Conservation (phyloP, 2,888 invertebrate species). For the Aricia artaxerxes region DNA sequence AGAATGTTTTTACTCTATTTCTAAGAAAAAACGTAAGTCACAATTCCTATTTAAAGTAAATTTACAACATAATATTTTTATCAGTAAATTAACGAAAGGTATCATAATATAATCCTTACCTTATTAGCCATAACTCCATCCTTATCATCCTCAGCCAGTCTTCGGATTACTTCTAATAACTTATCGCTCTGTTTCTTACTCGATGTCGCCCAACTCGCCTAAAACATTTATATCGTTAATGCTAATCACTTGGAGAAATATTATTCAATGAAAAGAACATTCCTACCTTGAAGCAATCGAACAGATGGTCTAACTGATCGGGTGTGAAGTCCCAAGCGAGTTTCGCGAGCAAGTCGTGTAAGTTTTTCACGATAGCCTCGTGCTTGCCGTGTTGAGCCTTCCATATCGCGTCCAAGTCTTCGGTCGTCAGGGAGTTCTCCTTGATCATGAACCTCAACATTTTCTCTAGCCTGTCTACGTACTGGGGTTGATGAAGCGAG, state of each 20-base stretch:
- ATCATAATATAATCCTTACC: constrained; percentile 64
- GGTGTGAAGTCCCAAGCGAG: constrained; percentile 99
- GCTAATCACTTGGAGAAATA: neutral
- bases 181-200: constrained; percentile 98
- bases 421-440: constrained; percentile 91
- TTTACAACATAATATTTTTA: constrained; percentile 18
- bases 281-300: constrained; percentile 95
- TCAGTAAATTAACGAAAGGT: neutral
- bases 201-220: constrained; percentile 96
- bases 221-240: constrained; percentile 43
- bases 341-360: constrained; percentile 97
- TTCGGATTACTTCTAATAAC: constrained; percentile 94
- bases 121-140: constrained; percentile 99
- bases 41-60: neutral
- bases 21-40: neutral
- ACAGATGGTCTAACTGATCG: constrained; percentile 97
- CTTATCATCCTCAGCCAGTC: constrained; percentile 98
- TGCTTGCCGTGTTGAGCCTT: constrained; percentile 98
- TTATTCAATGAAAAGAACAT: neutral
- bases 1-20: neutral
- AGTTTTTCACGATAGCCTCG: constrained; percentile 98
- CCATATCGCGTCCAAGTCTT: constrained; percentile 98
- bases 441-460: constrained; percentile 98
- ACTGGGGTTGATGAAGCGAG: constrained; percentile 97
- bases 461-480: constrained; percentile 98